Conservation (phyloP, 2,888 invertebrate genomes). For the Geotrupes spiniger region DNA sequence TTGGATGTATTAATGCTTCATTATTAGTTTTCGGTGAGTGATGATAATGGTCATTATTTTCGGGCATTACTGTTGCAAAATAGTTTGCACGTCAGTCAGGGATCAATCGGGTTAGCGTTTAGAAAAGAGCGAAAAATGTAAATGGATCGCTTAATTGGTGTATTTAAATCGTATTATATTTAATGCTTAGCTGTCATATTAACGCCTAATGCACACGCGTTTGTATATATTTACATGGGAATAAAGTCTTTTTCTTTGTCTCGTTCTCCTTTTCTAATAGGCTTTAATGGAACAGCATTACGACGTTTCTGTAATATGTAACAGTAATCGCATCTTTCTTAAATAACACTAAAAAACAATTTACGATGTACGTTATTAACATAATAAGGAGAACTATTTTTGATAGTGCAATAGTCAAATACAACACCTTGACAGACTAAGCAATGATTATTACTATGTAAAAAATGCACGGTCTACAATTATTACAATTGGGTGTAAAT, state of each 20-base stretch:
- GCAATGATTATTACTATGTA: too few species aligned
- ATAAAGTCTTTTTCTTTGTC: conserved; percentile 14
- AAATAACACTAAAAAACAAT: too few species aligned
- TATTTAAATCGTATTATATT: conserved; percentile 22
- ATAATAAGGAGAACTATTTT: too few species aligned
- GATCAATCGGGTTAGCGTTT: conserved; percentile 3
- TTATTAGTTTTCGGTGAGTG: conserved; percentile 50
- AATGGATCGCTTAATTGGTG: conserved; percentile 23
- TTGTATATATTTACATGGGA: conserved; percentile 48
- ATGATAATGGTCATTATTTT: conserved; percentile 48
- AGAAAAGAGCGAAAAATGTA: conserved; percentile 17
- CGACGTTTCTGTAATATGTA: conserved; percentile 11
- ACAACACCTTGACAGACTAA: too few species aligned
- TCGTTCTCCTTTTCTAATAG: conserved; percentile 19
- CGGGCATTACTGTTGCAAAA: conserved; percentile 36
- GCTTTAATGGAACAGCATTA: conserved; percentile 21
- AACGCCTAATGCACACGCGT: conserved; percentile 37
- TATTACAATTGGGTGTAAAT: too few species aligned
- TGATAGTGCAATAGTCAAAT: too few species aligned
- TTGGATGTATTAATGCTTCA: conserved; percentile 50
- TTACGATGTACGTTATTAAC: too few species aligned
- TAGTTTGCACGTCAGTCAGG: conserved; percentile 17
- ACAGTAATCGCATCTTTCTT: too few species aligned
- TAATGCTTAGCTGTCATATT: conserved; percentile 12
- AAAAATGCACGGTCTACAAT: too few species aligned